Evolutionary conservation across 1,140 invertebrate species (phyloP).

Genomic region (Tetraneura akinire): DNA sequence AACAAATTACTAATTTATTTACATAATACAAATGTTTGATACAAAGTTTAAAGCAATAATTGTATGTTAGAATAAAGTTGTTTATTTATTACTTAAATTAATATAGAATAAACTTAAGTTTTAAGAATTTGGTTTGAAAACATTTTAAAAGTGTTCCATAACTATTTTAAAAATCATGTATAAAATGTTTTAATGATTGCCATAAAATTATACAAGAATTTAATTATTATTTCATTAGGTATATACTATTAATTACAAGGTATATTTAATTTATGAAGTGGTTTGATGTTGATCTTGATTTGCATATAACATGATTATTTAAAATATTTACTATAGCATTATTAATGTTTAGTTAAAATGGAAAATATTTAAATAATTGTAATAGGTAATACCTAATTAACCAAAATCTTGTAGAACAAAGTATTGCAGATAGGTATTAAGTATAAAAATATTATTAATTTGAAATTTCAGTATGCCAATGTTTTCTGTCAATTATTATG

Average conservation of each 20-base stretch:
- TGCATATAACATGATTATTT: background rate
- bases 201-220: background rate
- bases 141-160: background rate
- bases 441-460: background rate
- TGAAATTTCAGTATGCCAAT: background rate
- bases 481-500: background rate
- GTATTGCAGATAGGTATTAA: background rate
- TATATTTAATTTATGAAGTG: background rate
- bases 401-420: background rate
- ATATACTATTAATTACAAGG: background rate
- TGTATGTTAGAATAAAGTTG: background rate
- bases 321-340: background rate
- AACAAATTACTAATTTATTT: background rate
- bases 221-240: background rate
- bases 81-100: too few species aligned
- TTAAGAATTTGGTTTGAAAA: background rate
- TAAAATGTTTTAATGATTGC: background rate
- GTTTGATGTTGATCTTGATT: background rate
- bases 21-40: constrained; percentile 23
- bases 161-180: background rate
- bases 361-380: too few species aligned
- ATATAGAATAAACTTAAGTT: background rate
- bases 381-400: too few species aligned
- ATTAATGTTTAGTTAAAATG: background rate
- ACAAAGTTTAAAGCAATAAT: background rate